Evolutionary conservation across 2,888 invertebrate genomes (phyloP), one percentile per base, ranked within the genome.

Genomic region (Coleophora flavipennella): DNA sequence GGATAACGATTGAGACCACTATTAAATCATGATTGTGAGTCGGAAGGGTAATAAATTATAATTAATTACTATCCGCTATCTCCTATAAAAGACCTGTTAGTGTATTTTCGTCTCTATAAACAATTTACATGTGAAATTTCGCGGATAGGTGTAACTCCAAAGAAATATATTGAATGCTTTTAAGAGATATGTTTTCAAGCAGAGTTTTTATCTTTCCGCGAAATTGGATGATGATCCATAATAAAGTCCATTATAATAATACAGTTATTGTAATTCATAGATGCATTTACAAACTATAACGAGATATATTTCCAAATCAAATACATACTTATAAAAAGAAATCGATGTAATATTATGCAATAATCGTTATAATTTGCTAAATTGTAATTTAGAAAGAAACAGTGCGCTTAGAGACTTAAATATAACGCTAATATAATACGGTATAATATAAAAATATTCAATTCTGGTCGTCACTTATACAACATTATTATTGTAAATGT

Each of bases 21-120:
- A 50, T 62, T 66, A 69, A 67, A 74, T 67, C 77, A 73, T 79
- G 78, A 79, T 81, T 79, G 80, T 81, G 81, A 81, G 74, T 71
- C 66, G 62, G 65, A 78, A 79, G 80, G 80, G 80, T 76, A 75
- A 75, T 71, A 67, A 65, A 52, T 11, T 63, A 62, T 64, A 64
- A 63, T 56, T 49, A 59, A 62, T 62, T 63, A 67, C 62, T 72
- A 72, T 73, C 73, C 74, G 63, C 65, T 64, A 57, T 53, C 58
- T 64, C 63, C 65, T 68, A 20, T 29, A 29, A 29, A 29, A 29
- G 4, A 29, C 29, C 73, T 73, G 70, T 74, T 73, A 70, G 53
- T 59, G 62, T 76, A 78, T 76, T 75, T 74, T 73, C 69, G 62
- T 70, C 69, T 69, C 62, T 59, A 62, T 66, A 63, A 72, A 73